Evolutionary conservation across 2,113 vertebrate genomes (phyloP), one percentile per base, ranked within the genome.

Genomic region (Anser cygnoides): DNA sequence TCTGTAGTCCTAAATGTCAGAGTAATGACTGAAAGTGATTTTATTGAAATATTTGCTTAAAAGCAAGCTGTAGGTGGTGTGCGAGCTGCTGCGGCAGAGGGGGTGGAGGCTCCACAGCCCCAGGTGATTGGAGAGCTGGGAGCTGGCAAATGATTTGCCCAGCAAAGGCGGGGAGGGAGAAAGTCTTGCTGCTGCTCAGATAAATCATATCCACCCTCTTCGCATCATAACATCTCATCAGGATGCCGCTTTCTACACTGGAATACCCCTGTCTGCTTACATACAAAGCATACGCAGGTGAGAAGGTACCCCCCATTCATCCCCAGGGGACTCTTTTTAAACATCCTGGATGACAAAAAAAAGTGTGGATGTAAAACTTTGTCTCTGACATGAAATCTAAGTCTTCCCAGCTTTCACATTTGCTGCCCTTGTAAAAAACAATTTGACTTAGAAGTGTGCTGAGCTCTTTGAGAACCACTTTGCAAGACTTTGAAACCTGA

Each of bases 111-210:
- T 94, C 20, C 7, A 29, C 17, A 74, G 57, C 58, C 43, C 78
- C 18, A 92, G 81, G 93, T 97, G 97, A 98, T 97, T 98, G 97
- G 97, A 95, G 88, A 93, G 52, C 41, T 90, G 67, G 0, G 7
- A 89, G 84, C 88, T 3, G 22, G 66, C 10, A 61, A 67, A 78
- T 77, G 94, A 86, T 94, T 97, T 92, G 94, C 74, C 88, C 65
- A 86, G 81, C 25, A 20, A 28, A 71, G 44, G 57, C 23, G 23
- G 43, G 8, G 15, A 75, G 49, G 6, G 17, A 87, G 37, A 76
- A 55, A 79, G 13, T 55, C 43, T 87, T 57, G n/a, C 82, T 93
- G 52, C 84, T 33, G 16, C 52, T 87, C 67, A 23, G 50, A 87
- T 78, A 94, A 96, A 93, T 87, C 33, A 21, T 41, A 61, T 23